These are phyloP conservation scores for Coryphaenoides rupestris DNA, from an alignment of 2,113 vertebrate species.

Conservation along the genomic window DNA sequence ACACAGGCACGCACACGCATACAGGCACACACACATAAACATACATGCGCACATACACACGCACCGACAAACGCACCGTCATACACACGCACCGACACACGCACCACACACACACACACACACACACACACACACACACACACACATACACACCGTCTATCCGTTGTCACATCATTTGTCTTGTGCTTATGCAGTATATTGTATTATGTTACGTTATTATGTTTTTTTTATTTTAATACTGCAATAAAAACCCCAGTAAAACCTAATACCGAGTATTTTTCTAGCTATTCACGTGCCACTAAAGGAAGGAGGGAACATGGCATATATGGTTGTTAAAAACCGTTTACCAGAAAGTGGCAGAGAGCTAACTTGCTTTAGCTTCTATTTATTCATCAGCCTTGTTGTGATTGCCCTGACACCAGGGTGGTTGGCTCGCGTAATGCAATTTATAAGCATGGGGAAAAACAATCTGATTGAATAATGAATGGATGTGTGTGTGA, in stretches of 20 bases:
- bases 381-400: slow-evolving; percentile 28
- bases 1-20: too few species aligned
- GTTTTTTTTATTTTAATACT: slow-evolving; percentile 45
- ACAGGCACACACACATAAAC: too few species aligned
- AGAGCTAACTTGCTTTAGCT: slow-evolving; percentile 34
- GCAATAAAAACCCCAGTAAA: slow-evolving; percentile 33
- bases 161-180: too few species aligned
- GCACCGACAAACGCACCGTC: too few species aligned
- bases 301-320: too few species aligned
- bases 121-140: too few species aligned
- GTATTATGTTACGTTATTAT: too few species aligned
- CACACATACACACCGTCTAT: too few species aligned
- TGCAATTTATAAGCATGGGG: slow-evolving; percentile 51
- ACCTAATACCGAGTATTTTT: background rate
- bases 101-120: too few species aligned
- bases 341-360: slow-evolving; percentile 4
- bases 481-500: slow-evolving; percentile 3
- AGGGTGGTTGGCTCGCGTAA: slow-evolving; percentile 49
- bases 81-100: too few species aligned
- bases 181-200: too few species aligned
- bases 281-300: background rate
- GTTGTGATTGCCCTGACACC: slow-evolving; percentile 53
- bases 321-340: background rate
- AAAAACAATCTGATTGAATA: slow-evolving; percentile 48
- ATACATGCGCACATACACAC: too few species aligned